Conservation (phyloP, 1,140 invertebrate genomes). For the Drosophila saltans region DNA sequence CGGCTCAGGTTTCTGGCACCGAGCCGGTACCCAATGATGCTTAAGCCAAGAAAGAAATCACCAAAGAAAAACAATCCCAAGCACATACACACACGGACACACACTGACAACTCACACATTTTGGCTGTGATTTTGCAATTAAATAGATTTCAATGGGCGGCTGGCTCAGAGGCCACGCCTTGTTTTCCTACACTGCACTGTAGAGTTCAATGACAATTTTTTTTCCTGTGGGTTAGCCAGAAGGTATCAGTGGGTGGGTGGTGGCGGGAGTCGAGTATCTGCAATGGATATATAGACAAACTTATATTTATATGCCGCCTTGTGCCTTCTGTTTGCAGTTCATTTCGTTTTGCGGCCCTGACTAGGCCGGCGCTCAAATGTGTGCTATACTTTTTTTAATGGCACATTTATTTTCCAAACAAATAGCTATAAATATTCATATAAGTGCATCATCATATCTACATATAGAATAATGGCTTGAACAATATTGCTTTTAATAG, state of each 20-base stretch:
- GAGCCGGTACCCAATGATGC: constrained; percentile 41
- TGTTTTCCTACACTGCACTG: constrained; percentile 25
- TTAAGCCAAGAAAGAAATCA: constrained; percentile 68
- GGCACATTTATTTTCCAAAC: constrained; percentile 46
- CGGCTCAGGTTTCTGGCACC: constrained; percentile 77
- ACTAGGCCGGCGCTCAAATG: constrained; percentile 11
- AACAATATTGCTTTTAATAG: constrained; percentile 27
- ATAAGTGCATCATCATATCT: constrained; percentile 9
- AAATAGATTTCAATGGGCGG: constrained; percentile 67
- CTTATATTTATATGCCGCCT: constrained; percentile 23
- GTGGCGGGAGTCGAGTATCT: constrained; percentile 42
- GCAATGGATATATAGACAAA: constrained; percentile 37
- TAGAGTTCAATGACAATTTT: constrained; percentile 73
- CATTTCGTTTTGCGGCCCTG: constrained; percentile 51
- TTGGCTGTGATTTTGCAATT: constrained; percentile 80
- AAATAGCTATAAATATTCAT: constrained; percentile 56
- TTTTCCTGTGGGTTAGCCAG: neutral
- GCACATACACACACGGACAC: neutral
- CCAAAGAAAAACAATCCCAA: constrained; percentile 64
- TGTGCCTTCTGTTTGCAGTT: constrained; percentile 53
- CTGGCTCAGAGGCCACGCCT: constrained; percentile 5
- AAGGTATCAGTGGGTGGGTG: neutral
- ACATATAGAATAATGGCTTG: neutral
- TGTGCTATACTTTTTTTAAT: constrained; percentile 22
- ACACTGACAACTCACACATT: constrained; percentile 44